Conservation (phyloP, 1,140 invertebrate species). For the Drosophila equinoxialis region DNA sequence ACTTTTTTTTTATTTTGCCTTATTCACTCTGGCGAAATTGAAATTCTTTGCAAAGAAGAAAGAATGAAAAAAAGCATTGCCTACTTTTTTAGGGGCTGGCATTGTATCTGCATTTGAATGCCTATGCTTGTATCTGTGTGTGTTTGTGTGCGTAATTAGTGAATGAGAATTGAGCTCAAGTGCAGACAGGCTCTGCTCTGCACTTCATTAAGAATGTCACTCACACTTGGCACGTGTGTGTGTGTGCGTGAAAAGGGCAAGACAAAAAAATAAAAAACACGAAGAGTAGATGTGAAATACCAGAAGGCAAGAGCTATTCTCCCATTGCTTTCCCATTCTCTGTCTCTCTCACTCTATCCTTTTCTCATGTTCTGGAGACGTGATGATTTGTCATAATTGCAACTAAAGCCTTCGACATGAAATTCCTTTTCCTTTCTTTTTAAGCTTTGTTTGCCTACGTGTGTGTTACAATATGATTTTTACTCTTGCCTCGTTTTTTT, state of each 20-base stretch:
- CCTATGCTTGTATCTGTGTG: conserved; percentile 28
- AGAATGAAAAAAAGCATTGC: conserved; percentile 42
- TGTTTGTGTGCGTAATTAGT: conserved; percentile 68
- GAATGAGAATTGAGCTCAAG: conserved; percentile 62
- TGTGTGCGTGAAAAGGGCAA: conserved; percentile 20
- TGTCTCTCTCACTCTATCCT: conserved; percentile 16
- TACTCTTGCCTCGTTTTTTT: not conserved
- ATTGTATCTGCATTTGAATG: conserved; percentile 1
- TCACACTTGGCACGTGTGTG: conserved; percentile 49
- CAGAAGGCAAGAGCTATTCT: not conserved
- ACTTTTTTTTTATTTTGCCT: conserved; percentile 20
- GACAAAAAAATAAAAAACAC: not conserved
- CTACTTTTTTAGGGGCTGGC: conserved; percentile 61
- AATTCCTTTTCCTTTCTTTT: not conserved
- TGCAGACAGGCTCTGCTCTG: conserved; percentile 29
- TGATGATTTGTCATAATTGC: conserved; percentile 79
- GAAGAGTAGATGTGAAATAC: not conserved
- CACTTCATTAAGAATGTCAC: conserved; percentile 52
- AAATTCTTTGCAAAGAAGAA: conserved; percentile 41
- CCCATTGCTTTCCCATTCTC: not conserved
- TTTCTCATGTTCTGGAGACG: conserved; percentile 51
- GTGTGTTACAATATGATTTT: conserved; percentile 4
- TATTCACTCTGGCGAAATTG: conserved; percentile 53
- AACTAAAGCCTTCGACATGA: conserved; percentile 24
- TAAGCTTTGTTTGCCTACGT: conserved; percentile 8